Conservation (phyloP, 1,140 invertebrate genomes). For the Drosophila yakuba region DNA sequence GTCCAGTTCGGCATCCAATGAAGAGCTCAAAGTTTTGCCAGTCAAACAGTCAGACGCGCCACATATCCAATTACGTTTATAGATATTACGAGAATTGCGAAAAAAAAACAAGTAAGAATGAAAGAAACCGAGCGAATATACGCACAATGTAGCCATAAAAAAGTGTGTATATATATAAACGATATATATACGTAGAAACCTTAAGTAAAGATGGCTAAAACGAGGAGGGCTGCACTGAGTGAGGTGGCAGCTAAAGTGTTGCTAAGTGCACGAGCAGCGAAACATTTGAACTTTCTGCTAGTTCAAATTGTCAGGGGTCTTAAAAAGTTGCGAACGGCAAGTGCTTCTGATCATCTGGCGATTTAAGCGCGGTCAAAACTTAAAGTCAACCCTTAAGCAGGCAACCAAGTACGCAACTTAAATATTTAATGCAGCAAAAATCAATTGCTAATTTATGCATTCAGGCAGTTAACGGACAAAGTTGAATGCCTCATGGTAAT, state of each 20-base stretch:
- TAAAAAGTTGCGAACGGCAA: slow-evolving; percentile 46
- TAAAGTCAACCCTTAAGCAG: slow-evolving; percentile 21
- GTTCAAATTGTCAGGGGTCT: slow-evolving; percentile 57
- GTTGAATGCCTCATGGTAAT: slow-evolving; percentile 50
- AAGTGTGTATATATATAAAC: slow-evolving; percentile 23
- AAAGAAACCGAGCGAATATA: slow-evolving; percentile 21
- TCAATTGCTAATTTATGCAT: slow-evolving; percentile 67
- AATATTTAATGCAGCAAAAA: slow-evolving; percentile 66
- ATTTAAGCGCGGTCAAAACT: slow-evolving; percentile 32
- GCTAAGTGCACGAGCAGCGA: slow-evolving; percentile 53
- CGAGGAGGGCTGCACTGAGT: slow-evolving; percentile 5
- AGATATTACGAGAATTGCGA: slow-evolving; percentile 68
- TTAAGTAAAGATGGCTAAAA: slow-evolving; percentile 59
- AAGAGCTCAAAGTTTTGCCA: slow-evolving; percentile 44
- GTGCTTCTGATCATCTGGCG: slow-evolving; percentile 26
- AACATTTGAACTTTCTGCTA: slow-evolving; percentile 67
- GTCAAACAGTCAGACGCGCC: slow-evolving; percentile 47
- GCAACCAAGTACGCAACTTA: slow-evolving; percentile 13
- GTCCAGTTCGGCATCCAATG: slow-evolving; percentile 14
- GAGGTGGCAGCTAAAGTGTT: slow-evolving; percentile 46
- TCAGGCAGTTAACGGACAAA: slow-evolving; percentile 41
- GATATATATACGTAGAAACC: slow-evolving; percentile 27
- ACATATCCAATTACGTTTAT: slow-evolving; percentile 81
- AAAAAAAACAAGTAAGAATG: slow-evolving; percentile 11
- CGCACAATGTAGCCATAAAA: slow-evolving; percentile 73